A percentile compares a stretch with the other conserved stretches of the same genome.
Conservation (phyloP, 92 coral and sea anemone species). For the Palythoa heliodiscus region DNA sequence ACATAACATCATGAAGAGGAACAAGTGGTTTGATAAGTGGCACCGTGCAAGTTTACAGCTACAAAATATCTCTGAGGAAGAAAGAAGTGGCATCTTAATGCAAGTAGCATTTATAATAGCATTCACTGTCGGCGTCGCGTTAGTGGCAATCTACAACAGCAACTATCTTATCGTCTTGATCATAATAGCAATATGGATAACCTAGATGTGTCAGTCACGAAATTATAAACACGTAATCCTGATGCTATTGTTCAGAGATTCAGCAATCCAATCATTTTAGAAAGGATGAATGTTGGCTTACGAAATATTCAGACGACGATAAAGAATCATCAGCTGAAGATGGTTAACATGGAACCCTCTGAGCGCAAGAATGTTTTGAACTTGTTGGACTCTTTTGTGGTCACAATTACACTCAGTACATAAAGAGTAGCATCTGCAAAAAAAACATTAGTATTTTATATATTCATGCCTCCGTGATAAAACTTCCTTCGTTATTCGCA, state of each 20-base stretch:
- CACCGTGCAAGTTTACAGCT: conserved; percentile 60
- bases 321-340: no score
- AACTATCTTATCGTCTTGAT: conserved; percentile 81
- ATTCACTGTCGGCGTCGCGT: conserved; percentile 72
- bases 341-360: neutral
- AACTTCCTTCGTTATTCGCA: neutral
- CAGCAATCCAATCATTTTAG: neutral
- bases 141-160: conserved; percentile 70
- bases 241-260: neutral
- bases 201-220: conserved; percentile 18
- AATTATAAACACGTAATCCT: neutral
- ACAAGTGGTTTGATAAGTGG: conserved; percentile 25
- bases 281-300: neutral
- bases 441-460: neutral
- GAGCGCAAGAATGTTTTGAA: neutral
- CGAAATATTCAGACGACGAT: no score
- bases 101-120: conserved; percentile 73
- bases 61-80: conserved; percentile 49
- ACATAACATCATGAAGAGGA: neutral
- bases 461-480: neutral
- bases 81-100: conserved; percentile 49
- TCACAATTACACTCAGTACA: neutral
- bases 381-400: neutral
- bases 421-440: neutral
- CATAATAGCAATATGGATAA: conserved; percentile 81